These are phyloP conservation scores for Stichodactyla mertensii DNA, from an alignment of 64 coral and sea anemone species.

Conservation along the genomic window DNA sequence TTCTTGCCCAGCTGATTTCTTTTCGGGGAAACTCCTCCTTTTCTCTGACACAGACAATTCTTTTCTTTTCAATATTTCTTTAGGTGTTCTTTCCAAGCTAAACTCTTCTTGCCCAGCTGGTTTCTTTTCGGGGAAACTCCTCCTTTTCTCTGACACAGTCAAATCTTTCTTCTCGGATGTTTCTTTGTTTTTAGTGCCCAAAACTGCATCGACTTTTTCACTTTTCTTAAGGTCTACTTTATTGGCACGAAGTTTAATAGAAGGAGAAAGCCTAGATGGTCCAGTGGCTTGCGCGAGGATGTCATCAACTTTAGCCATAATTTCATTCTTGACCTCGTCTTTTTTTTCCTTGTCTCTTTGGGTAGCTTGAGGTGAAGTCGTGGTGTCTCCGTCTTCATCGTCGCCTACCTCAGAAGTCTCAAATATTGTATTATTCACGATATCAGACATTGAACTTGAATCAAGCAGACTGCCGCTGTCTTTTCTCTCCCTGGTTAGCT, in stretches of 20 bases:
- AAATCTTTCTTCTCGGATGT: background rate
- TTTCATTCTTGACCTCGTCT: slow-evolving; percentile 15
- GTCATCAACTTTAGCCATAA: slow-evolving; percentile 17
- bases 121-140: background rate
- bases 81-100: background rate
- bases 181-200: too few relatives aligned
- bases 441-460: slow-evolving; percentile 20
- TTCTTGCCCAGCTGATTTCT: slow-evolving; percentile 17
- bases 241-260: background rate
- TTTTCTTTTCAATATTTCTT: background rate
- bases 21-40: background rate
- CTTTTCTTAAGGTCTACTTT: background rate
- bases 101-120: slow-evolving; percentile 23
- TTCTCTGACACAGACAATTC: background rate
- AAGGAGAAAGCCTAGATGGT: background rate
- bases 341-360: background rate
- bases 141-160: slow-evolving; percentile 14
- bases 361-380: background rate
- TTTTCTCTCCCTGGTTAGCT: background rate
- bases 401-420: background rate
- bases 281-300: background rate
- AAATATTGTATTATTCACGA: slow-evolving; percentile 20
- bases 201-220: too few relatives aligned
- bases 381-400: background rate
- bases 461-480: background rate